Evolutionary conservation across 2,113 vertebrate genomes (phyloP).

Genomic region (Aegotheles bennettii): DNA sequence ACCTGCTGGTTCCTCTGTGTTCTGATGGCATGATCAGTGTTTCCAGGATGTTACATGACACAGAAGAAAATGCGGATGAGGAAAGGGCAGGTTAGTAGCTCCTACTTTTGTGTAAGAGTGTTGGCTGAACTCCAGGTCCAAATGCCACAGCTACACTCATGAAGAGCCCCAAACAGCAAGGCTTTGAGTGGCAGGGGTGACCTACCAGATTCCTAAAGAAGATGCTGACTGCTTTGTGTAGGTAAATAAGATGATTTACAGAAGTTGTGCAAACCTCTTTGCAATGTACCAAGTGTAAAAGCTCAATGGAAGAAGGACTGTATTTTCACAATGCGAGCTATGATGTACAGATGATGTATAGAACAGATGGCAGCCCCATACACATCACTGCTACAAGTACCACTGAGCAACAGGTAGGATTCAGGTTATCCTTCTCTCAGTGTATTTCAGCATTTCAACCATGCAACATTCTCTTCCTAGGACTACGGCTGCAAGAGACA

Average conservation of each 20-base stretch:
- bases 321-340: neutral
- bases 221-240: neutral
- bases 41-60: neutral
- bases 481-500: neutral
- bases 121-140: neutral
- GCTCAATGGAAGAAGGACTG: neutral
- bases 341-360: neutral
- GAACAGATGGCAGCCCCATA: neutral
- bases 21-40: neutral
- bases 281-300: accelerated
- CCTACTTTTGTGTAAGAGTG: neutral
- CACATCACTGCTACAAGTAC: neutral
- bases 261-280: neutral
- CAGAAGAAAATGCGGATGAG: neutral
- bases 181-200: neutral
- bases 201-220: neutral
- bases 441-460: neutral
- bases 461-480: neutral
- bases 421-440: neutral
- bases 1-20: neutral
- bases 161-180: neutral
- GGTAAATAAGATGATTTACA: neutral
- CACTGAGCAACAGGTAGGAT: neutral
- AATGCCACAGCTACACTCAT: neutral
- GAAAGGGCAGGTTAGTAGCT: neutral